phyloP scores from a whole-genome alignment of 2,113 vertebrate species.

The Anthoscopus minutus region DNA sequence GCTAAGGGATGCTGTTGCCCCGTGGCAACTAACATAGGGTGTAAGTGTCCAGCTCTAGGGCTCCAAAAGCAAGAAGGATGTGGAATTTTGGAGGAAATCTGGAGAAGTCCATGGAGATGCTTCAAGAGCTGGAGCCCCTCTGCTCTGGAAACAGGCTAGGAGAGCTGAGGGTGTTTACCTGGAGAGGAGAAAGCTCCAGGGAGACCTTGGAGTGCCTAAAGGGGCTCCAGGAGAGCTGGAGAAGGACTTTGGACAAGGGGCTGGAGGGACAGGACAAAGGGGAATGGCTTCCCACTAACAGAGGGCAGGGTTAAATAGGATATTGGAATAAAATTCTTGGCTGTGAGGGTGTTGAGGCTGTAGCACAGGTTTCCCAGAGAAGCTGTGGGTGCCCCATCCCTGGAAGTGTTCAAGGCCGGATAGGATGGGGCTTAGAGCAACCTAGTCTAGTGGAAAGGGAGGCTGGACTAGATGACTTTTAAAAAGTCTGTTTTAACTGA shows the following conservation, averaged over 20 bases:
- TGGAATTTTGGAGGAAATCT: neutral
- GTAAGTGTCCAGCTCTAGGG: neutral
- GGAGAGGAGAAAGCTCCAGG: neutral
- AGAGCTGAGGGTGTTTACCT: neutral
- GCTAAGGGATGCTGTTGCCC: accelerated
- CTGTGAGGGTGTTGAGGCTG: neutral
- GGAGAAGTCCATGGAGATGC: neutral
- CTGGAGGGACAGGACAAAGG: neutral
- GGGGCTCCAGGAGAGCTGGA: neutral
- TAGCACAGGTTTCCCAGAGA: neutral
- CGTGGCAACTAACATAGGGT: accelerated
- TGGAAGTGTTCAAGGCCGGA: neutral
- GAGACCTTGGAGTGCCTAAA: neutral
- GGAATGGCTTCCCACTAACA: neutral
- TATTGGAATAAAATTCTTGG: neutral
- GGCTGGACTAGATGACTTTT: neutral
- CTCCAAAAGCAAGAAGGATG: neutral
- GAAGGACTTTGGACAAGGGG: neutral
- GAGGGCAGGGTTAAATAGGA: neutral
- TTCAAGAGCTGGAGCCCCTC: too few relatives aligned
- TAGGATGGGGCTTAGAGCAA: neutral
- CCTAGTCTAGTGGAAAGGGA: neutral
- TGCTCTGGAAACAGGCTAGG: neutral
- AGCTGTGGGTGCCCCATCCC: neutral
- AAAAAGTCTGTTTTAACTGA: neutral